Percentiles rank a stretch among this genome's conserved stretches.
Conservation (phyloP, 2,888 invertebrate genomes). For the Furcula furcula region DNA sequence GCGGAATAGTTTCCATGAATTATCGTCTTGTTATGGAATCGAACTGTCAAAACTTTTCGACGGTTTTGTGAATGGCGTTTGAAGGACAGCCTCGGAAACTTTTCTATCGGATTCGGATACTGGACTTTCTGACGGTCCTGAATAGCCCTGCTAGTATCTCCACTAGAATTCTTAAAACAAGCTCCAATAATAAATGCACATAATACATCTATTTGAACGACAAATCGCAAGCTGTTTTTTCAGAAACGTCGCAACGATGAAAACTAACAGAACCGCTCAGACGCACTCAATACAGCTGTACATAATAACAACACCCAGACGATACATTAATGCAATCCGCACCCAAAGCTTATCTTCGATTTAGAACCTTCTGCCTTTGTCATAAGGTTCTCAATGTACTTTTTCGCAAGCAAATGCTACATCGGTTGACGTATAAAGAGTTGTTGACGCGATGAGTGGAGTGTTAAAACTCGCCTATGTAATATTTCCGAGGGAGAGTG, state of each 20-base stretch:
- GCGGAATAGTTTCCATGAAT: too few species aligned
- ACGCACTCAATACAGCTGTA: slow-evolving; percentile 33
- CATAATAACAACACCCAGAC: slow-evolving; percentile 27
- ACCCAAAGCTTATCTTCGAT: slow-evolving; percentile 4
- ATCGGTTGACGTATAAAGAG: slow-evolving; percentile 34
- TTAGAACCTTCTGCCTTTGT: slow-evolving; percentile 16
- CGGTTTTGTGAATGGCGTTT: too few species aligned
- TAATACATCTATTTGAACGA: too few species aligned
- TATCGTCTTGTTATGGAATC: too few species aligned
- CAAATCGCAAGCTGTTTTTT: background rate
- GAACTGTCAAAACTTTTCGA: too few species aligned
- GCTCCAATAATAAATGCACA: too few species aligned
- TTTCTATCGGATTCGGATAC: too few species aligned
- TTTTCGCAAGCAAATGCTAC: slow-evolving; percentile 11
- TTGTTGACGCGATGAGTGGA: slow-evolving; percentile 38
- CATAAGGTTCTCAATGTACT: slow-evolving; percentile 14
- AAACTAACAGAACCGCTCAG: slow-evolving; percentile 33
- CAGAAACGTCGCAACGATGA: slow-evolving; percentile 4
- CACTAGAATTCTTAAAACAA: too few species aligned
- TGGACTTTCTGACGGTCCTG: too few species aligned
- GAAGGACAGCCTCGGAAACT: too few species aligned
- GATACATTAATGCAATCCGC: slow-evolving; percentile 11
- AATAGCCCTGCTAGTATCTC: too few species aligned
- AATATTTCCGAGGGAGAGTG: slow-evolving; percentile 36
- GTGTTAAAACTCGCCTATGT: slow-evolving; percentile 34